These are phyloP conservation scores for Muntiacus muntjak DNA, from an alignment of 2,113 vertebrate species.

Conservation along the genomic window DNA sequence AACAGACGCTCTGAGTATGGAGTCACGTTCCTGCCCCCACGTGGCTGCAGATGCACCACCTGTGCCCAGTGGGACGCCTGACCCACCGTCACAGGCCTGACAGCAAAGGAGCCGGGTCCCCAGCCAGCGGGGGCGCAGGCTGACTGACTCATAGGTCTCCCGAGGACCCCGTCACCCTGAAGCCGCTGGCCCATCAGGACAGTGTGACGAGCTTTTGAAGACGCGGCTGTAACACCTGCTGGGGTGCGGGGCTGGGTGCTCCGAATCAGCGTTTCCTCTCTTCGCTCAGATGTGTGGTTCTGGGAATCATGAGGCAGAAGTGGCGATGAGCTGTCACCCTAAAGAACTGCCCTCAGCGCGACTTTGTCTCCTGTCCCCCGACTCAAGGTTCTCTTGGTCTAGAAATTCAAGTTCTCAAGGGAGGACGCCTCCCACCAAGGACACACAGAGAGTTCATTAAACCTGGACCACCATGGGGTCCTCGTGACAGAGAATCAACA, in stretches of 20 bases:
- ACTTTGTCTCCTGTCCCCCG: not conserved
- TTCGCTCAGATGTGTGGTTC: not conserved
- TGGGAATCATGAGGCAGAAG: not conserved
- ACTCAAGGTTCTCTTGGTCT: not conserved
- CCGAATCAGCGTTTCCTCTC: not conserved
- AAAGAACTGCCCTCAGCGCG: rapidly evolving
- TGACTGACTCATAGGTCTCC: not conserved
- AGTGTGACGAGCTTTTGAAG: not conserved
- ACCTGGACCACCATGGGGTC: not conserved
- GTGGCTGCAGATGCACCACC: not conserved
- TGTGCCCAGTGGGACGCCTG: not conserved
- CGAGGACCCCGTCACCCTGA: rapidly evolving
- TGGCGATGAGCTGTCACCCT: rapidly evolving
- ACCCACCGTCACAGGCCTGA: not conserved
- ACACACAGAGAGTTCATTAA: rapidly evolving
- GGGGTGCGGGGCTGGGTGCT: rapidly evolving
- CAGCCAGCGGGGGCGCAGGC: not conserved
- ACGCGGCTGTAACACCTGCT: rapidly evolving
- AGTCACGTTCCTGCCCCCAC: rapidly evolving
- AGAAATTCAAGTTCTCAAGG: not conserved
- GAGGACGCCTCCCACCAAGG: not conserved
- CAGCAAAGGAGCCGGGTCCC: not conserved
- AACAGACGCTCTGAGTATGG: rapidly evolving
- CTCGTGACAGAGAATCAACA: not conserved
- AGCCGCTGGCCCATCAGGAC: not conserved